Evolutionary conservation across 1,140 invertebrate genomes (phyloP).

Genomic region (Lepidurus couesii): DNA sequence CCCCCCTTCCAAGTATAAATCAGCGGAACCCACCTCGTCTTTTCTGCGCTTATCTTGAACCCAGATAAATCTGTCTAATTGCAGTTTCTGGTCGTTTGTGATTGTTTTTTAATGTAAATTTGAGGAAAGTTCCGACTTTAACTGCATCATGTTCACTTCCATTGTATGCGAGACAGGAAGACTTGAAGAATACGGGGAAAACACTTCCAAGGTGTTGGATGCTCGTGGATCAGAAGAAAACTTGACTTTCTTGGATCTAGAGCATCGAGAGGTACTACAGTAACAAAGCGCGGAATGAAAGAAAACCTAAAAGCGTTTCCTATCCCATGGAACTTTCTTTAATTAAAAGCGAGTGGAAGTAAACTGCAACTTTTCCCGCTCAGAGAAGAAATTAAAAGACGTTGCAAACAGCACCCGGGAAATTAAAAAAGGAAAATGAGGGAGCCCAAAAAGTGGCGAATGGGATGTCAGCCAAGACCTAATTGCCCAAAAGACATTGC

Average conservation of each 20-base stretch:
- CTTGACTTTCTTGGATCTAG: not conserved
- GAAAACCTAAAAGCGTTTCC: not conserved
- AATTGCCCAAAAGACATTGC: not conserved
- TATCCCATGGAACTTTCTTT: not conserved
- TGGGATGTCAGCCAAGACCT: not conserved
- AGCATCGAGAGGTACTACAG: not conserved
- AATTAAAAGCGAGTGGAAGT: not conserved
- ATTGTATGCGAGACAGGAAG: not conserved
- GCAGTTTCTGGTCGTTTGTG: no score
- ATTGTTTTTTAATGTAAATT: no score
- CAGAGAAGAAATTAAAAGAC: not conserved
- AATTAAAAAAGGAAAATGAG: not conserved
- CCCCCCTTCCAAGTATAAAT: not conserved
- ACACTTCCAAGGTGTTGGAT: not conserved
- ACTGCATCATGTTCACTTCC: not conserved
- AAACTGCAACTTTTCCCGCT: not conserved
- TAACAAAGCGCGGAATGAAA: not conserved
- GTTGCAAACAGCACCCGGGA: not conserved
- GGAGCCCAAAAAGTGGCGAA: not conserved
- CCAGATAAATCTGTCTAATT: no score
- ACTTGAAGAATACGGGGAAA: not conserved
- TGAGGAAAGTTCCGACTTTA: no score
- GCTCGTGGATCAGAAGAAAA: no score
- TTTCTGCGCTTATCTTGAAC: not conserved
- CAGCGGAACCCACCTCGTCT: not conserved